Evolutionary conservation across 2,797 vertebrate genomes (phyloP).

Genomic region (Semaprochilodus insignis): DNA sequence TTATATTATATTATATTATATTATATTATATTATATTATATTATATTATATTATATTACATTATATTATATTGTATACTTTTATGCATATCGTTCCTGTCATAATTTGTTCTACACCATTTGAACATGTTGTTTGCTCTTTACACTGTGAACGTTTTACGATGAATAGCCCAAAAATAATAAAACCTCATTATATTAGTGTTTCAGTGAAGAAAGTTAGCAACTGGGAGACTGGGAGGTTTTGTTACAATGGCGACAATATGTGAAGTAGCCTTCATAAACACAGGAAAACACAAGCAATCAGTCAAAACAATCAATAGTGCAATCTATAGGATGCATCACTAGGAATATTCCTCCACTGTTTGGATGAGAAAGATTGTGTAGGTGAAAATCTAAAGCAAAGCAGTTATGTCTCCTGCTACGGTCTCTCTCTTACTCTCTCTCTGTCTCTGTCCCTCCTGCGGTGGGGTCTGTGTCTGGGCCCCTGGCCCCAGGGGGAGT

Average conservation of each 20-base stretch:
- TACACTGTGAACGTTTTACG: neutral
- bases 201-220: too few relatives aligned
- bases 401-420: neutral
- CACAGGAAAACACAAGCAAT: neutral
- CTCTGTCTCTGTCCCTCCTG: constrained; percentile 55
- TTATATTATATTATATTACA: neutral
- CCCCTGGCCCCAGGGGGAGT: constrained; percentile 70
- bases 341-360: too few relatives aligned
- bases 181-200: too few relatives aligned
- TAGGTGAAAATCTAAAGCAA: neutral
- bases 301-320: neutral
- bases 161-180: too few relatives aligned
- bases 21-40: neutral
- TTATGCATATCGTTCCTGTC: too few relatives aligned
- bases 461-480: constrained; percentile 77
- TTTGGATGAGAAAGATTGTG: too few relatives aligned
- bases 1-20: neutral
- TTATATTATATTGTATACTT: too few relatives aligned
- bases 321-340: neutral
- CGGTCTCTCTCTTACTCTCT: constrained; percentile 12
- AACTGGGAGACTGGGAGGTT: too few relatives aligned
- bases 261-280: neutral
- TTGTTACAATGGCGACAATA: too few relatives aligned
- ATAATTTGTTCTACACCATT: too few relatives aligned
- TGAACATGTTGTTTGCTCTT: neutral